Base-by-base conservation (phyloP, 2,113 vertebrate genomes). In the Larimichthys crocea region DNA sequence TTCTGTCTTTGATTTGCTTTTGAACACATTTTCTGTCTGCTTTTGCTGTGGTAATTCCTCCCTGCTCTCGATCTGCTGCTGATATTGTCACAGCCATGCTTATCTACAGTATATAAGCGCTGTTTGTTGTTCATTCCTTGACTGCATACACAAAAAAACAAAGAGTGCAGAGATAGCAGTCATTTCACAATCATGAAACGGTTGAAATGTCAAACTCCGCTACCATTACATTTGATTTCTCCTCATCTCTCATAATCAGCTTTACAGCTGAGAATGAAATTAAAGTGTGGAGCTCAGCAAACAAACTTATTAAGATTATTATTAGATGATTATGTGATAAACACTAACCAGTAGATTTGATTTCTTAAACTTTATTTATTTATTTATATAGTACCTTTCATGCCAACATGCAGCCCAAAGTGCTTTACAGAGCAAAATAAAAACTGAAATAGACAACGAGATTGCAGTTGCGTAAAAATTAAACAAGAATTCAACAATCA, bases 1-100 rank as follows among this genome's bases (percentile, higher is more conserved):
- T 61, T 55, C 71, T 75, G 61, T 77, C 81, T 85, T 79, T 88
- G 83, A 89, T 90, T 91, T 90, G 75, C 69, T 75, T 87, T 74
- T 78, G 40, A 88, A 69, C 78, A 81, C 73, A 67, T 84, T 82
- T 66, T 71, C 74, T 53, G 22, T 78, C 70, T 26, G 60, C 66
- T 50, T 80, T 35, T 44, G 60, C 74, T 44, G 16, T 66, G 80
- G 79, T 87, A 57, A 82, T 82, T 90, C 63, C 50, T 59, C 62
- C 66, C 65, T 66, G 57, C 72, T 83, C 63, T 73, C 60, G 80
- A 89, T 84, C 56, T 57, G 60, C 64, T 5, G 66, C 63, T 63
- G 89, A 90, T 88, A 81, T 53, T 74, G 84, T 86, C 80, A 83
- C 79, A 66, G 76, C 44, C 20, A 0, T 22, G 80, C 68, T 87